These are phyloP conservation scores for Latrodectus elegans DNA, from an alignment of 2,888 invertebrate genomes.

Conservation along the genomic window DNA sequence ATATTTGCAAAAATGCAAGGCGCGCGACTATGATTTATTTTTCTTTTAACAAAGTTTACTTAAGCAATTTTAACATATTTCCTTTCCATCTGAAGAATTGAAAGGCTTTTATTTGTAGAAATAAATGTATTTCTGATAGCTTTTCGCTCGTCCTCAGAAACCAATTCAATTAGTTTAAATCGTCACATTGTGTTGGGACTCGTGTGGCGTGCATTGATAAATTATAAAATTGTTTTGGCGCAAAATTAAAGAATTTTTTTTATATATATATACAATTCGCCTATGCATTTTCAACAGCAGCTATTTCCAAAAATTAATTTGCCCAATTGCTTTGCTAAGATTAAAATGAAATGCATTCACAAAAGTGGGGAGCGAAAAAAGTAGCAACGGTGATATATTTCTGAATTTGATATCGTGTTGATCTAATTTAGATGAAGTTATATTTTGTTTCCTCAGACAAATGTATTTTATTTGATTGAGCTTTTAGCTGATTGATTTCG, in stretches of 20 bases:
- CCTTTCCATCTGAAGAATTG: too few species aligned
- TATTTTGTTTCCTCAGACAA: background rate
- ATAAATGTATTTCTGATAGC: too few species aligned
- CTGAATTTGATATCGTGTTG: background rate
- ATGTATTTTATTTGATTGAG: background rate
- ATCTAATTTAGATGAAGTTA: background rate
- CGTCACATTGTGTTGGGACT: background rate
- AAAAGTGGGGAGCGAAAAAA: background rate
- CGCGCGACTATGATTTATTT: too few species aligned
- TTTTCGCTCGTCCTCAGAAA: background rate
- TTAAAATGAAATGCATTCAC: background rate
- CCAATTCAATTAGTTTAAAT: background rate
- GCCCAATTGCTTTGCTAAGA: background rate
- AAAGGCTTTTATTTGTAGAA: too few species aligned
- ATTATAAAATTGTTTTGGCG: background rate
- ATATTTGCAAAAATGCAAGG: too few species aligned
- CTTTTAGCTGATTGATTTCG: background rate
- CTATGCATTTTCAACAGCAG: background rate
- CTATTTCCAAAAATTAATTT: constrained; percentile 3
- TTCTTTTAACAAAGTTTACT: too few species aligned
- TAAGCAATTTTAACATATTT: too few species aligned
- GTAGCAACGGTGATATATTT: background rate
- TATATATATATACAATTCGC: too few species aligned
- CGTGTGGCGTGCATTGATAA: background rate
- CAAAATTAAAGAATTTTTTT: background rate